Base-by-base conservation (phyloP, 2,888 invertebrate species). In the Macaria liturata region DNA sequence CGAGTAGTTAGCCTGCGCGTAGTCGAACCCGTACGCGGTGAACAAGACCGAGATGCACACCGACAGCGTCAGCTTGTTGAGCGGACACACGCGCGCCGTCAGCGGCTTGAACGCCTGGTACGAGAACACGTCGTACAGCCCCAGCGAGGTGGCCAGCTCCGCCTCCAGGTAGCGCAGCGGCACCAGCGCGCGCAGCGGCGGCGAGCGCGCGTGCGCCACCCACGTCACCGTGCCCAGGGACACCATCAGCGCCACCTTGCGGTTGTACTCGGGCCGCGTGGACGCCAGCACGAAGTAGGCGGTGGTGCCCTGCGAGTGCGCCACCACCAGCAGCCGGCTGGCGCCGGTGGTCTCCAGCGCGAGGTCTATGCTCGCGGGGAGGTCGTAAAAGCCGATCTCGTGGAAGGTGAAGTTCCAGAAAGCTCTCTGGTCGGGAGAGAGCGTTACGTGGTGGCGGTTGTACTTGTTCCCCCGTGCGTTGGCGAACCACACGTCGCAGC, bases 351-450 rank as follows among this genome's bases (percentile, higher is more conserved):
- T 61, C 0, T 77, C 62, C 4, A 94, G 74, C 6, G 95, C 86
- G 72, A 94, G 93, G 73, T 97, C 95, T 44, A 98, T 94, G 78
- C 94, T 94, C 0, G 95, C 94, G 3, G 97, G 96, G 8, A 97
- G 71, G 81, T 98, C 97, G 69, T 86, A 93, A 40, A 86, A 73
- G 0, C 95, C 95, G 74, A 97, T 96, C 74, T 96, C 94, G 75
- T 97, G 95, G 93, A 94, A 97, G 62, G 95, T 95, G 68, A 93
- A 95, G 42, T 92, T 72, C 94, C 94, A 95, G 70, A 92, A 95
- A 0, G 0, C 32, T 7, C 46, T 46, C 9, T 89, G 78, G 0
- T 58, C 62, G 2, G 85, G 70, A 32, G 78, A 61, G 75, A 81
- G 63, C 0, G 72, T 75, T 0, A 70, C 67, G 69, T 95, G 95